Percentiles rank a stretch among this genome's conserved stretches.
These are phyloP conservation scores for Ophion ventricosus DNA, from an alignment of 2,888 invertebrate species.

Conservation along the genomic window DNA sequence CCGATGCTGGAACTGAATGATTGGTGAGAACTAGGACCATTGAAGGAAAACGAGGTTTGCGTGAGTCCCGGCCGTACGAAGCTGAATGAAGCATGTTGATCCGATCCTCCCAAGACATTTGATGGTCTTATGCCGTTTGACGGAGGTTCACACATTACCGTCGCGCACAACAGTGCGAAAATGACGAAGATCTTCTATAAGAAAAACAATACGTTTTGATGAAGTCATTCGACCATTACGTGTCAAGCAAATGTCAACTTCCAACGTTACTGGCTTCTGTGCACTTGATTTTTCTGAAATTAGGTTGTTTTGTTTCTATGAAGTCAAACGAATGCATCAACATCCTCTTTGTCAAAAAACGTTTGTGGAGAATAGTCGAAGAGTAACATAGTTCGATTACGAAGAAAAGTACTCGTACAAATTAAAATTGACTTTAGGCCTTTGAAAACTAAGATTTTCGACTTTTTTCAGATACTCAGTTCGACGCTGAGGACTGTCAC, in stretches of 20 bases:
- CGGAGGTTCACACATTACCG: conserved; percentile 67
- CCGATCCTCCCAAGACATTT: conserved; percentile 77
- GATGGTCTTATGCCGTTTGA: conserved; percentile 74
- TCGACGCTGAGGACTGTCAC: too few species aligned
- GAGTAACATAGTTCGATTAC: too few species aligned
- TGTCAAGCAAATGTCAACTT: background rate
- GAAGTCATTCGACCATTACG: background rate
- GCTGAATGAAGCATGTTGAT: conserved; percentile 80
- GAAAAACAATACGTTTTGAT: background rate
- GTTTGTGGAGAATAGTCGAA: too few species aligned
- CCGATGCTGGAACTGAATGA: conserved; percentile 79
- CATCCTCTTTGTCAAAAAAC: too few species aligned
- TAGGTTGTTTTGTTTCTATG: too few species aligned
- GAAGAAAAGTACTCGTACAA: too few species aligned
- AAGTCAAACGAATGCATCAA: too few species aligned
- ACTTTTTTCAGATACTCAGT: too few species aligned
- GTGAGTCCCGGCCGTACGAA: conserved; percentile 79
- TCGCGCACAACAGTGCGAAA: conserved; percentile 54
- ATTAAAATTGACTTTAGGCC: too few species aligned
- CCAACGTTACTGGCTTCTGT: background rate
- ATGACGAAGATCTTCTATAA: conserved; percentile 70
- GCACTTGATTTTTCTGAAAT: too few species aligned
- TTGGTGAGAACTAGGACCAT: conserved; percentile 80
- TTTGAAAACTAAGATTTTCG: too few species aligned
- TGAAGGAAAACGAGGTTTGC: conserved; percentile 79